phyloP scores from a whole-genome alignment of 1,140 invertebrate genomes.

The Lucilia sericata region DNA sequence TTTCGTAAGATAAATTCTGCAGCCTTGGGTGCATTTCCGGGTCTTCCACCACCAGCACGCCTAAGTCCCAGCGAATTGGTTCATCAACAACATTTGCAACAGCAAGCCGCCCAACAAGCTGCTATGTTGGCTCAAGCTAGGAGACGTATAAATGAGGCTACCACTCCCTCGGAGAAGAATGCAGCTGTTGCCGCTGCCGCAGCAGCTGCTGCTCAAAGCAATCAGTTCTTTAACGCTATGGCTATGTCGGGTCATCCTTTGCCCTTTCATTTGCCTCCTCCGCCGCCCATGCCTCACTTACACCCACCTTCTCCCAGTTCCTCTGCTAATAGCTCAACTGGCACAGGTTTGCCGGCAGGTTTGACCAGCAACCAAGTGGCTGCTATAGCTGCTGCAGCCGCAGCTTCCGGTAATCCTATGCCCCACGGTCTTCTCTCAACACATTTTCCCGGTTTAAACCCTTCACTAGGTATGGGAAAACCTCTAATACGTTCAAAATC shows the following conservation, averaged over 20 bases:
- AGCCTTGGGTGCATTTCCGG: constrained; percentile 65
- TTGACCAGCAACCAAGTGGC: constrained; percentile 69
- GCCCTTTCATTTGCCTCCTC: constrained; percentile 74
- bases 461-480: constrained; percentile 41
- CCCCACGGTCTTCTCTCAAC: constrained; percentile 68
- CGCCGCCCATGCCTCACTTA: constrained; percentile 70
- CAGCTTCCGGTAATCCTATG: constrained; percentile 66
- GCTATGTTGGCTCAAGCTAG: constrained; percentile 62
- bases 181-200: constrained; percentile 64
- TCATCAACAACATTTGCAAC: constrained; percentile 54
- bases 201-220: constrained; percentile 60
- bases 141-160: constrained; percentile 69
- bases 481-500: constrained; percentile 46
- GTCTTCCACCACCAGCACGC: constrained; percentile 52
- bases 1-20: constrained; percentile 81
- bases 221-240: constrained; percentile 72
- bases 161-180: constrained; percentile 61
- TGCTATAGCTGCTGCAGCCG: constrained; percentile 70
- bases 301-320: constrained; percentile 57
- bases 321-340: background rate
- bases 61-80: constrained; percentile 63
- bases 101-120: constrained; percentile 53
- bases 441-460: constrained; percentile 58
- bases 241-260: constrained; percentile 73
- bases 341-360: constrained; percentile 59